Evolutionary conservation across 2,888 invertebrate genomes (phyloP).

Genomic region (Hemaris fuciformis): DNA sequence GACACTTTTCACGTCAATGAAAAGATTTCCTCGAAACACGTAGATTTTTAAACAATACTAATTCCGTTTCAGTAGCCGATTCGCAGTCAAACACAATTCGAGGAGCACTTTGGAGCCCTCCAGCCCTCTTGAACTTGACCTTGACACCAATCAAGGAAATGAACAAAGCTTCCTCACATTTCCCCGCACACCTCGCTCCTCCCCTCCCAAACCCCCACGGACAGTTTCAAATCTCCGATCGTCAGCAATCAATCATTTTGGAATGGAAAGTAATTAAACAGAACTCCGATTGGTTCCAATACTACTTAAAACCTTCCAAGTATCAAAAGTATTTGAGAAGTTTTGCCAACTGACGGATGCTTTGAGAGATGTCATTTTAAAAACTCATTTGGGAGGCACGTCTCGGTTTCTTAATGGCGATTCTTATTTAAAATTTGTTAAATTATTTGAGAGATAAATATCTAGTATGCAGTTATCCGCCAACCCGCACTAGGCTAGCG

Average conservation of each 20-base stretch:
- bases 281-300: conserved; percentile 13
- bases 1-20: too few species aligned
- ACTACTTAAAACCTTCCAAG: conserved; percentile 15
- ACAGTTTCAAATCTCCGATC: conserved; percentile 7
- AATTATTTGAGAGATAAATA: not conserved
- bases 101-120: not conserved
- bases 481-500: too few species aligned
- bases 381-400: not conserved
- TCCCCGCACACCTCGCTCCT: not conserved
- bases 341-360: not conserved
- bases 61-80: not conserved
- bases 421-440: not conserved
- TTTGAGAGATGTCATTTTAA: conserved; percentile 4
- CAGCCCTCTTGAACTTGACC: conserved; percentile 3
- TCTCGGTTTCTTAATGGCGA: not conserved
- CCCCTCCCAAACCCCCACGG: not conserved
- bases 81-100: not conserved
- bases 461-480: too few species aligned
- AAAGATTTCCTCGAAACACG: not conserved
- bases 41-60: not conserved
- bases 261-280: conserved; percentile 27
- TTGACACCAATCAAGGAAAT: not conserved
- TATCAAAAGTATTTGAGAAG: conserved; percentile 4
- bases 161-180: not conserved
- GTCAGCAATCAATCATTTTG: conserved; percentile 24